These are phyloP conservation scores for Limnephilus marmoratus DNA, from an alignment of 2,888 invertebrate genomes.

Conservation along the genomic window DNA sequence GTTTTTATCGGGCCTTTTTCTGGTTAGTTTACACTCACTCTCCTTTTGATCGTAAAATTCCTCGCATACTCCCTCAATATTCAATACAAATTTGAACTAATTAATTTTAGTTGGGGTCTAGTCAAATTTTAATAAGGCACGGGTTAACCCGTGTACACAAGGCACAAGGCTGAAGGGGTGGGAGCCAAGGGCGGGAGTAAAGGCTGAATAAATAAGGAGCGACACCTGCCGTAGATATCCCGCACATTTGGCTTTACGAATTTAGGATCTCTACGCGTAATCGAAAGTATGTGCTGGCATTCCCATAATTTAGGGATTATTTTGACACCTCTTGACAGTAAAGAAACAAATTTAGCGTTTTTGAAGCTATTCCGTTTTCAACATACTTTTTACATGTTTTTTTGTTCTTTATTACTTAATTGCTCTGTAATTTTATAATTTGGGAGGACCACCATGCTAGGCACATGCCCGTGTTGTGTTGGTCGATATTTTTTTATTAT, in stretches of 20 bases:
- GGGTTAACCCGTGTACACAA: neutral
- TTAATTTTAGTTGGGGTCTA: neutral
- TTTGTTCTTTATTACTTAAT: too few relatives aligned
- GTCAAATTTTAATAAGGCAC: neutral
- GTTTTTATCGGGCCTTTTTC: neutral
- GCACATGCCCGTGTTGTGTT: too few relatives aligned
- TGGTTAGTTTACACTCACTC: neutral
- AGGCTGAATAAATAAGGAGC: neutral
- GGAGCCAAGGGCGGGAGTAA: neutral
- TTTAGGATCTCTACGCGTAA: neutral
- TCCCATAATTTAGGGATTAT: neutral
- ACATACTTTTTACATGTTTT: neutral
- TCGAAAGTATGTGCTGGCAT: neutral
- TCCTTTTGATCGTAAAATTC: neutral
- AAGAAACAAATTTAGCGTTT: neutral
- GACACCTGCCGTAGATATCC: neutral
- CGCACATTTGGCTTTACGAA: neutral
- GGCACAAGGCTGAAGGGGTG: neutral
- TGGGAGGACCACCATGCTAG: too few relatives aligned
- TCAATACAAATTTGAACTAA: neutral
- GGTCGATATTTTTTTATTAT: too few relatives aligned
- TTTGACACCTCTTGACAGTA: neutral
- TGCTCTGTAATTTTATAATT: too few relatives aligned
- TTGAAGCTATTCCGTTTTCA: neutral
- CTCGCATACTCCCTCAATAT: neutral